phyloP scores from a whole-genome alignment of 2,888 invertebrate genomes.

The Galerucella calmariensis region DNA sequence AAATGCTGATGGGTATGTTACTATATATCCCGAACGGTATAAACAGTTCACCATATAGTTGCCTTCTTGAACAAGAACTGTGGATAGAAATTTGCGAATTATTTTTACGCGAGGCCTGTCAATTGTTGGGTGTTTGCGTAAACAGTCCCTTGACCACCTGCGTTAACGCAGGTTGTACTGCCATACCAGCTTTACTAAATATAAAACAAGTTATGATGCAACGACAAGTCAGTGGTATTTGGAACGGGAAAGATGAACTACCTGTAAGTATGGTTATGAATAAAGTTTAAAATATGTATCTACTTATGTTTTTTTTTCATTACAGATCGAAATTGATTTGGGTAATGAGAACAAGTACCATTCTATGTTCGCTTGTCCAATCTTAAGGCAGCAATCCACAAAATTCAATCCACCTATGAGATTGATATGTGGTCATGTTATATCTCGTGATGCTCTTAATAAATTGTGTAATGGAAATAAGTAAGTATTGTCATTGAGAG shows the following conservation, averaged over 20 bases:
- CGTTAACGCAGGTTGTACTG: slow-evolving; percentile 91
- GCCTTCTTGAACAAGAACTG: slow-evolving; percentile 71
- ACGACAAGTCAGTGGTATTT: slow-evolving; percentile 90
- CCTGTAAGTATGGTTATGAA: slow-evolving; percentile 74
- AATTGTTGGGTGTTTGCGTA: slow-evolving; percentile 87
- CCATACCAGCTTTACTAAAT: slow-evolving; percentile 93
- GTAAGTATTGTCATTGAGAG: slow-evolving; percentile 68
- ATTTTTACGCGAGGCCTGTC: slow-evolving; percentile 93
- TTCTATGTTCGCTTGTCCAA: slow-evolving; percentile 99
- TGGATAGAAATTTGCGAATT: slow-evolving; percentile 91
- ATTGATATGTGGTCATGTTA: slow-evolving; percentile 97
- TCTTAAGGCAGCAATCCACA: slow-evolving; percentile 94
- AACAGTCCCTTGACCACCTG: slow-evolving; percentile 93
- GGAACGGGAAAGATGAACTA: slow-evolving; percentile 95
- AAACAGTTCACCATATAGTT: slow-evolving; percentile 80
- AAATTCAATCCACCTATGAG: slow-evolving; percentile 98
- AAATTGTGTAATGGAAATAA: slow-evolving; percentile 94
- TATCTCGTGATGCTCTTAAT: slow-evolving; percentile 95
- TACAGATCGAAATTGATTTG: slow-evolving; percentile 93
- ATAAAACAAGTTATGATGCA: slow-evolving; percentile 93
- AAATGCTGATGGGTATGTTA: slow-evolving; percentile 87
- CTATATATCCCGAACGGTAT: slow-evolving; percentile 84
- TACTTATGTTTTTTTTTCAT: slow-evolving; percentile 26
- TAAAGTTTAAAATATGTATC: background rate
- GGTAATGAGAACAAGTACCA: slow-evolving; percentile 93